Evolutionary conservation across 1,140 invertebrate genomes (phyloP), one percentile per base, ranked within the genome.

Genomic region (Drosophila pachea): DNA sequence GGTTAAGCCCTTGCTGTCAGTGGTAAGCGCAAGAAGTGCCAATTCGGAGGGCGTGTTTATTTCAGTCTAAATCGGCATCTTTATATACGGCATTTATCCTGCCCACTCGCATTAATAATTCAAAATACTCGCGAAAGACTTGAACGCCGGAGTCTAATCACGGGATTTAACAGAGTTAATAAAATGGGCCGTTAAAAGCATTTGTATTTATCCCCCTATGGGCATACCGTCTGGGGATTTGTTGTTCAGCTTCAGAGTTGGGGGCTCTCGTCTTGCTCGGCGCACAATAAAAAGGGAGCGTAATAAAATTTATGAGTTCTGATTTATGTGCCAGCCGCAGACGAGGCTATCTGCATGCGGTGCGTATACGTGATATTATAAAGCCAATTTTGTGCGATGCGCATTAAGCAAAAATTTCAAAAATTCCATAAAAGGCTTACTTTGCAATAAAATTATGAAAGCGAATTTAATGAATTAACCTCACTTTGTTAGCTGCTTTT

Each of bases 231-330:
- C 53, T 33, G 32, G 36, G 55, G 61, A 61, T 12, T 70, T 22
- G 32, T 49, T 38, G 47, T 67, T 55, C 50, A 67, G 68, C 47
- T 43, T 54, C 32, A 38, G 31, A 49, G 29, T 69, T 53, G 12
- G 33, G n/a, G 22, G 11, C 35, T 42, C 14, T 33, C 4, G 16
- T 40, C 38, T 16, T 35, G 5, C 9, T 7, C 7, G 14, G 33
- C 9, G 9, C 14, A 60, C 7, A 59, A 38, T 22, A 52, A 58
- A 73, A 68, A 54, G 36, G 50, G 38, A 50, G 65, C 9, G 50
- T 73, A 68, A 73, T 72, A 81, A 67, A 76, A 81, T 81, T 67
- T 55, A 74, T 74, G 71, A 55, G 60, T 32, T 74, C 68, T 79
- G 68, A 81, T 81, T 81, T 81, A 81, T 81, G 47, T 47, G 14